A percentile compares a stretch with the other conserved stretches of the same genome.
Evolutionary conservation across 2,888 invertebrate genomes (phyloP).

Genomic region (Tipula unca): DNA sequence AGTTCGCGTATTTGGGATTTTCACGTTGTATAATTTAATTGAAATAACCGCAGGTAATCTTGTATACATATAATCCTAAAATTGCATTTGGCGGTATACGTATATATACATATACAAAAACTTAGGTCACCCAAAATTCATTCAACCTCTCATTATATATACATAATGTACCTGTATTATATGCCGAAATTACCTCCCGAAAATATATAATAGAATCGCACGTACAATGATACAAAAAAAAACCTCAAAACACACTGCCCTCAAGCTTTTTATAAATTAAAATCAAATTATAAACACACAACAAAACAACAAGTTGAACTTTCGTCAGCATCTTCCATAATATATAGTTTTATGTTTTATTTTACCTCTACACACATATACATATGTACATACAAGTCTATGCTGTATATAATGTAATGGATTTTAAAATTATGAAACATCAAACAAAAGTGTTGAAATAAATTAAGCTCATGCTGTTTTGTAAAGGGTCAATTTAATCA

Average conservation of each 20-base stretch:
- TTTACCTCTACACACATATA: background rate
- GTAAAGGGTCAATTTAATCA: background rate
- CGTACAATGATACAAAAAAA: background rate
- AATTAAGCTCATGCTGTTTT: background rate
- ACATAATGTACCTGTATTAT: background rate
- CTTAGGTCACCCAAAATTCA: background rate
- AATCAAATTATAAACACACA: background rate
- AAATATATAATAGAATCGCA: background rate
- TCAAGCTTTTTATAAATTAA: conserved; percentile 2
- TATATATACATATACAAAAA: background rate
- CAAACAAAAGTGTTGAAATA: background rate
- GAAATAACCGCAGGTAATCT: background rate
- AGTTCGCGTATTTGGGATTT: background rate
- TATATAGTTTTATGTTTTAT: background rate
- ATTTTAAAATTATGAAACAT: background rate
- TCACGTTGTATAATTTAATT: background rate
- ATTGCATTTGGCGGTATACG: background rate
- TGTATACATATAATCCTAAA: background rate
- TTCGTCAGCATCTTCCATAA: background rate
- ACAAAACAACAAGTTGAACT: background rate
- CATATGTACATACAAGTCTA: background rate
- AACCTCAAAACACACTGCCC: background rate
- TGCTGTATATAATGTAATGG: background rate
- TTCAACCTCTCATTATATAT: background rate
- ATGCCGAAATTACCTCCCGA: background rate